Base-by-base conservation (phyloP, 2,888 invertebrate species). In the Plutella xylostella region DNA sequence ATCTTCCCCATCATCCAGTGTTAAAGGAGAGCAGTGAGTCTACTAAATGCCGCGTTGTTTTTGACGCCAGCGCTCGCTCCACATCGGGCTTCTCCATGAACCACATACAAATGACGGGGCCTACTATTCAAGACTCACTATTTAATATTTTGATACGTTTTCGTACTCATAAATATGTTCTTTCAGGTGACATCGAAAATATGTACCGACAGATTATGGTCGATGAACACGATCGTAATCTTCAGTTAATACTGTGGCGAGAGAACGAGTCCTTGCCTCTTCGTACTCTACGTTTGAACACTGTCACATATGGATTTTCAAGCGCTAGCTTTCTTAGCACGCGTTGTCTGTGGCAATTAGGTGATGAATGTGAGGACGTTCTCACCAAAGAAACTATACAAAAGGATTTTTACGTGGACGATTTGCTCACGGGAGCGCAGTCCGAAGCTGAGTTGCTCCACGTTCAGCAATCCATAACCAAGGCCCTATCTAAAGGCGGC, bases 231-330 rank as follows among this genome's bases (percentile, higher is more conserved):
- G 39, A 39, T 9, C 22, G 9, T 39, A 15, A 39, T 3, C 22
- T 3, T 1, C 21, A 3, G 21, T 3, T 6, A 15, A 21, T 38
- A 3, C 17, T 44, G 30, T 38, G 30, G 37, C 3, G 44, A 30
- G 44, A 37, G 12, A 2, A 7, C 11, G 20, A 4, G 11, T 2
- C 6, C 2, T 1, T 11, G 19, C 35, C 35, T 9, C n/a, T 35
- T 5, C 12, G 18, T 12, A 19, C 20, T 7, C 18, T 35, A 9
- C 18, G 18, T 6, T 15, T 35, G 19, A 35, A 15, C 18, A 35
- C 35, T 19, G 35, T 35, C 35, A 35, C 35, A 6, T 35, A 35
- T 14, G 28, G 63, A 2, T 57, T 53, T 4, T 25, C 37, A n/a
- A 28, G 34, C 11, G 38, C 40, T 4, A 31, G 31, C n/a, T 45